A percentile compares a stretch with the other conserved stretches of the same genome.
phyloP scores from a whole-genome alignment of 1,140 invertebrate species.

The Lysiphlebus fabarum region DNA sequence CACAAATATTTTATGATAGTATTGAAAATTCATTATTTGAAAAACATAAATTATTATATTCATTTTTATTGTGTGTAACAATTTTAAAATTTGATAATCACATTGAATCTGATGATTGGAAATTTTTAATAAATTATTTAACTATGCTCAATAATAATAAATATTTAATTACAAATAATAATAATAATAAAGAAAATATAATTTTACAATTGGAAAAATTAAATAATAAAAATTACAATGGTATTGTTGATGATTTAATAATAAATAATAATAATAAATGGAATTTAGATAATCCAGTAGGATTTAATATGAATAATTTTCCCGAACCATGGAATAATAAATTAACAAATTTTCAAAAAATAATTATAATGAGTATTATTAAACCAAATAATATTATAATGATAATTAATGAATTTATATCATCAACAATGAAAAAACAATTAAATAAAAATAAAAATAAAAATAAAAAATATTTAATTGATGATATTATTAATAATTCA shows the following conservation, averaged over 20 bases:
- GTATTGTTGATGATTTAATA: conserved; percentile 1
- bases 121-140: conserved; percentile 60
- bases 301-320: conserved; percentile 56
- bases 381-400: conserved; percentile 74
- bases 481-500: conserved; percentile 57
- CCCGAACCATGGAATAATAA: conserved; percentile 65
- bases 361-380: conserved; percentile 76
- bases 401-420: conserved; percentile 37
- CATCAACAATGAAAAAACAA: conserved; percentile 12
- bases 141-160: conserved; percentile 28
- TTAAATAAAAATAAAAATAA: too few relatives aligned
- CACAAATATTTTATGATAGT: conserved; percentile 63
- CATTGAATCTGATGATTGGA: conserved; percentile 60
- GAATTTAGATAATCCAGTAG: conserved; percentile 69
- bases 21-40: conserved; percentile 68
- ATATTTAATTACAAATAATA: too few relatives aligned
- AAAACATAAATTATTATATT: conserved; percentile 69
- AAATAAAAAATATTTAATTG: background rate
- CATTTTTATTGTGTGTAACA: conserved; percentile 62
- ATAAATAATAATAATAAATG: conserved; percentile 57
- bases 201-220: conserved; percentile 7
- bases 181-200: background rate
- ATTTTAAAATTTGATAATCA: conserved; percentile 48
- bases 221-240: background rate
- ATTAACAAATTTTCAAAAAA: conserved; percentile 72